Evolutionary conservation across 2,797 vertebrate genomes (phyloP), one percentile per base, ranked within the genome.

Genomic region (Yasuhikotakia modesta): DNA sequence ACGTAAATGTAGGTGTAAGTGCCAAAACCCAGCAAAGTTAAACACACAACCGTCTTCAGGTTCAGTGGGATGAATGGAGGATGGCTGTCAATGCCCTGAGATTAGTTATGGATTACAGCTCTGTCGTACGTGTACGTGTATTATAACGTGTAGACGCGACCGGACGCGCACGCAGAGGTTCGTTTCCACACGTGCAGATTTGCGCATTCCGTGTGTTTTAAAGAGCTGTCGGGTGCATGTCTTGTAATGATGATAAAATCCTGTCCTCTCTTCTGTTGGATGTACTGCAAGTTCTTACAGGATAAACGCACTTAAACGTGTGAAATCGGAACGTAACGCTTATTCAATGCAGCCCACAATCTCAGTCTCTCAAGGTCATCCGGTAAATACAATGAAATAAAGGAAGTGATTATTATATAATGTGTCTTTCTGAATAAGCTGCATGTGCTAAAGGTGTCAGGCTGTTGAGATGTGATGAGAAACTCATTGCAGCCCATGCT

Each of bases 331-430:
- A 58, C 17, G 17, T n/a, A 24, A 19, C 16, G 27, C 13, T 14
- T 74, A 24, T 43, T 27, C 27, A 27, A 27, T 45, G 39, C 21
- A 57, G 3, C 22, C 39, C 5, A 43, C n/a, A 48, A 43, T 80
- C 83, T 81, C 83, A 83, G 73, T 75, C 64, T 85, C 83, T 92
- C 90, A 93, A 93, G 91, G 92, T 93, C 92, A 91, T 89, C 78
- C 79, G 82, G 60, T 83, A 85, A 88, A 85, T 11, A 84, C 85
- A 88, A 81, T 82, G 70, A 87, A 87, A 86, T 81, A 84, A 73
- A 27, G 2, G 10, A 17, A 86, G 88, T 84, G 82, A 84, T 88
- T 77, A 85, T 91, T 90, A 89, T 85, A 83, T 90, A 91, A 92
- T 79, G 75, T 58, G 77, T 55, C 81, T 71, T 64, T 81, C 70